phyloP scores from a whole-genome alignment of 2,888 invertebrate species.

The Oxycera nigricornis region DNA sequence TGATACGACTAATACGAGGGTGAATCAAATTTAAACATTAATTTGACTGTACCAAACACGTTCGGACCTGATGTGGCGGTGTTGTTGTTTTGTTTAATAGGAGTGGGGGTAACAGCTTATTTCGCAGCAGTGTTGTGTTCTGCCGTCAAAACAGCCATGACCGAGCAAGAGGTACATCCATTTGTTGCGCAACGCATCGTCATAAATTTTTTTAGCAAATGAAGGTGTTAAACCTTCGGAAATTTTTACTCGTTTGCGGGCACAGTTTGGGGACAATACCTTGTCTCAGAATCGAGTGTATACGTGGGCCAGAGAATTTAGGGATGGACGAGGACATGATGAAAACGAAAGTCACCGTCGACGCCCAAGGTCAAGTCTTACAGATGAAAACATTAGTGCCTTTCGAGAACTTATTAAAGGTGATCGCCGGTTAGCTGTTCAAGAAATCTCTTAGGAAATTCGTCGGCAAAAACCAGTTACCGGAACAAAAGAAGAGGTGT shows the following conservation, averaged over 20 bases:
- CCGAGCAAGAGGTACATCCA: too few relatives aligned
- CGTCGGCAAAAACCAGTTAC: background rate
- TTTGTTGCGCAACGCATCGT: too few relatives aligned
- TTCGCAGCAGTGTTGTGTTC: too few relatives aligned
- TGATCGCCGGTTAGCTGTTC: too few relatives aligned
- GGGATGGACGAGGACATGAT: background rate
- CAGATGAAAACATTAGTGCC: too few relatives aligned
- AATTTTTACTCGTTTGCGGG: background rate
- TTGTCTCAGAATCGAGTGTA: background rate
- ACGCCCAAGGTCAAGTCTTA: background rate
- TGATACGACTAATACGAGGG: too few relatives aligned
- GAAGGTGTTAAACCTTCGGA: background rate
- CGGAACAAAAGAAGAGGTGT: background rate
- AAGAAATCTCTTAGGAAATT: background rate
- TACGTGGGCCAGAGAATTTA: too few relatives aligned
- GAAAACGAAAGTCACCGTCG: conserved; percentile 8
- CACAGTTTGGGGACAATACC: background rate
- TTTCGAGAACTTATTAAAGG: too few relatives aligned
- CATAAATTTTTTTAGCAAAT: background rate
- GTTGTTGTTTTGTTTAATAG: background rate
- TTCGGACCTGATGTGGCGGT: too few relatives aligned
- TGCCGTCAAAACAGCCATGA: too few relatives aligned
- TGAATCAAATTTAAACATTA: background rate
- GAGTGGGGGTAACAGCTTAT: background rate
- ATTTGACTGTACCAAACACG: background rate